Percentiles rank a stretch among this genome's conserved stretches.
Conservation (phyloP, 2,888 invertebrate genomes). For the Ennomos quercinarius region DNA sequence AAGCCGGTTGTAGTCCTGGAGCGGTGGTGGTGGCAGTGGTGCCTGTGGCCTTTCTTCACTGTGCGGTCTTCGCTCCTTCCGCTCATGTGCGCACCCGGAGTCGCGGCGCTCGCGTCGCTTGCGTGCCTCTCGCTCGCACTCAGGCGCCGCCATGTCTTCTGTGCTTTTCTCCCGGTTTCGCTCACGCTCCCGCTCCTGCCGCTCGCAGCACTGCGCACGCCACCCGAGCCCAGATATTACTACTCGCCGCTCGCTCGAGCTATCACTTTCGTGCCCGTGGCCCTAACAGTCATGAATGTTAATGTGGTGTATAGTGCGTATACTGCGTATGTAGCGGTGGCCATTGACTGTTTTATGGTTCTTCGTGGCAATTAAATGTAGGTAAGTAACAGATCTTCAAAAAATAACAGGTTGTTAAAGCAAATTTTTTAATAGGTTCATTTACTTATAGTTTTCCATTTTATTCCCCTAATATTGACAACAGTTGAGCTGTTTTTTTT, state of each 20-base stretch:
- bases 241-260: conserved; percentile 78
- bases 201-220: conserved; percentile 82
- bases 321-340: too few relatives aligned
- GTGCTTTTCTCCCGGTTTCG: conserved; percentile 67
- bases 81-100: conserved; percentile 81
- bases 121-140: conserved; percentile 85
- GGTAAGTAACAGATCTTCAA: too few relatives aligned
- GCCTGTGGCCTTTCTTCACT: conserved; percentile 79
- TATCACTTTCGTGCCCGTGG: conserved; percentile 79
- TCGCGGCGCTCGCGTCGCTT: conserved; percentile 87
- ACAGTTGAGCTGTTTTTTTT: too few relatives aligned
- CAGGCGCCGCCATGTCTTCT: conserved; percentile 82
- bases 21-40: conserved; percentile 75
- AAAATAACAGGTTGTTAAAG: too few relatives aligned
- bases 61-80: conserved; percentile 77
- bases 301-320: conserved; percentile 52
- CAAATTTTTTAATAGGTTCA: too few relatives aligned
- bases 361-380: too few relatives aligned
- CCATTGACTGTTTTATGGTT: too few relatives aligned
- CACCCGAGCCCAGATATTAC: conserved; percentile 80
- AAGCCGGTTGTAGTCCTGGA: conserved; percentile 76
- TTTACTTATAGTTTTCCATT: too few relatives aligned
- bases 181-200: conserved; percentile 41
- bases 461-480: too few relatives aligned
- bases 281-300: conserved; percentile 68